phyloP scores from a whole-genome alignment of 2,113 vertebrate genomes.

The Amphiprion ocellaris region DNA sequence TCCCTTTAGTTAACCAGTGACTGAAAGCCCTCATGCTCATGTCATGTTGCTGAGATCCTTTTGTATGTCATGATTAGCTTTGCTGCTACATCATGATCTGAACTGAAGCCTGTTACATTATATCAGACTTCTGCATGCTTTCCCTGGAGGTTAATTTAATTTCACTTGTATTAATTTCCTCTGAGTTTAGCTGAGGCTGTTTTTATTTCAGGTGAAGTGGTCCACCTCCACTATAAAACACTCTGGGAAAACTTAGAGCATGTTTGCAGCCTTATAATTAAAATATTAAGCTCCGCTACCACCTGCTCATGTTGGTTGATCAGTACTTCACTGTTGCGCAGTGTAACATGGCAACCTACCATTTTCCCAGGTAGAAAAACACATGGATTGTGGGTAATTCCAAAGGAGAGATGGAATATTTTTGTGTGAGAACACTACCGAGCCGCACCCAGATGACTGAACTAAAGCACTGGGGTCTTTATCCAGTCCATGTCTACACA shows the following conservation, averaged over 20 bases:
- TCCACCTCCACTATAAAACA: conserved; percentile 32
- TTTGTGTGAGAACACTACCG: conserved; percentile 57
- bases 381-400: conserved; percentile 55
- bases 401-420: conserved; percentile 32
- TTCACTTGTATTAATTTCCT: conserved; percentile 20
- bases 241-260: conserved; percentile 40
- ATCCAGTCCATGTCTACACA: conserved; percentile 69
- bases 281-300: conserved; percentile 42
- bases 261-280: conserved; percentile 61
- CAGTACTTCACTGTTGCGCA: conserved; percentile 12
- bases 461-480: conserved; percentile 56
- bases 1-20: conserved; percentile 53
- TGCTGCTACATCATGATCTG: neutral
- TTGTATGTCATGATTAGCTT: neutral
- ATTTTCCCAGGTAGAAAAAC: conserved; percentile 50
- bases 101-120: conserved; percentile 2
- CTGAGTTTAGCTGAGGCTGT: conserved; percentile 1
- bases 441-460: conserved; percentile 62
- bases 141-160: conserved; percentile 10
- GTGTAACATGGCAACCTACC: conserved; percentile 29
- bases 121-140: conserved; percentile 1
- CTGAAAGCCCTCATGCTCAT: conserved; percentile 6
- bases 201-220: conserved; percentile 27
- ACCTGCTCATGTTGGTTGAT: conserved; percentile 51
- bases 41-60: conserved; percentile 1